These are phyloP conservation scores for Psittacula echo DNA, from an alignment of 2,797 vertebrate species.

Conservation along the genomic window DNA sequence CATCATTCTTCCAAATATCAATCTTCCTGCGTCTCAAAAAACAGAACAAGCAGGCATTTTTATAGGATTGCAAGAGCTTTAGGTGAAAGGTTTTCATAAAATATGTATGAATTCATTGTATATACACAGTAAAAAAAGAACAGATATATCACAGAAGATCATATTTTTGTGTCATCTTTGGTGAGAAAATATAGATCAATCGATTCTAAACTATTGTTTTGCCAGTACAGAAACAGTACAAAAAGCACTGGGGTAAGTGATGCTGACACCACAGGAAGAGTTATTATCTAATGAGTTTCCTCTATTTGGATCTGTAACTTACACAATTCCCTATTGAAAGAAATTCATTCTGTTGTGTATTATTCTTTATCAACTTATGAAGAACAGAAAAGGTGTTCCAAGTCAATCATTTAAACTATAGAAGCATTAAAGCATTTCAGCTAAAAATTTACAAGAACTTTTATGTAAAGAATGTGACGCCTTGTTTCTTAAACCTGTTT, in stretches of 20 bases:
- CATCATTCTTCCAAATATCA: neutral
- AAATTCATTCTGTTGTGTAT: neutral
- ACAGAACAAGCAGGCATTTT: neutral
- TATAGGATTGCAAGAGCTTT: constrained; percentile 11
- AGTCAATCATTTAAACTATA: neutral
- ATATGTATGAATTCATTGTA: constrained; percentile 52
- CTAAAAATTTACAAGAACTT: neutral
- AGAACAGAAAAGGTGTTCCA: neutral
- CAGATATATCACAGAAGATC: constrained; percentile 33
- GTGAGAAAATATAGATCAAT: constrained; percentile 44
- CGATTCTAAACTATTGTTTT: constrained; percentile 4
- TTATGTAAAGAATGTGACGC: neutral
- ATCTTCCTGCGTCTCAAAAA: neutral
- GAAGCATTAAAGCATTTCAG: neutral
- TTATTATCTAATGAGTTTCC: neutral
- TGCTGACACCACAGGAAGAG: constrained; percentile 14
- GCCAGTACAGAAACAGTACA: neutral
- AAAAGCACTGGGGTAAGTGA: constrained; percentile 2
- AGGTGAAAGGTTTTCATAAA: constrained; percentile 45
- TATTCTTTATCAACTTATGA: neutral
- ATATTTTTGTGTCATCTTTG: constrained; percentile 37
- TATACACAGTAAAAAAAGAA: neutral
- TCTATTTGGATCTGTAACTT: neutral
- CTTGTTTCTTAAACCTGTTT: neutral
- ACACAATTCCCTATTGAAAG: neutral